These are phyloP conservation scores for Lacanobia oleracea DNA, from an alignment of 2,888 invertebrate genomes.

Conservation along the genomic window DNA sequence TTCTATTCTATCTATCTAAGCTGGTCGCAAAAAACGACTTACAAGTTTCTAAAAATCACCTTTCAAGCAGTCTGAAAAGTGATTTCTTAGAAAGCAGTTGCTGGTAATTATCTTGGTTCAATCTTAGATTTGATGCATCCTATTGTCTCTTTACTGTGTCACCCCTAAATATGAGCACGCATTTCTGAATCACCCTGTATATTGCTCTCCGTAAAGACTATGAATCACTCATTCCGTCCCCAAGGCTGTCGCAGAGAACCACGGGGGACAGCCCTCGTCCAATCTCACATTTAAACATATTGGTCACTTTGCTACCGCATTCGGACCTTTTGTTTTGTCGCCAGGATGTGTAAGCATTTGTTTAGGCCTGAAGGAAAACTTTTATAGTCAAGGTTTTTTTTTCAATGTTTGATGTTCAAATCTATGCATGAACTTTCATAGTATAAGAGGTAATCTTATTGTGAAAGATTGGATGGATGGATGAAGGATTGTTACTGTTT, in stretches of 20 bases:
- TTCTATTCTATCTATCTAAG: too few relatives aligned
- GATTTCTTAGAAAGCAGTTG: too few relatives aligned
- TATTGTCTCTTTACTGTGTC: too few relatives aligned
- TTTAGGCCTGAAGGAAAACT: neutral
- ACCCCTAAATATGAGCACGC: too few relatives aligned
- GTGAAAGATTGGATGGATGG: too few relatives aligned
- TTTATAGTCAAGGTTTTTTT: neutral
- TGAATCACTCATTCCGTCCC: slow-evolving; percentile 48
- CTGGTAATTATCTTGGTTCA: too few relatives aligned
- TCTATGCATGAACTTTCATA: neutral
- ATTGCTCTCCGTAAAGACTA: slow-evolving; percentile 18
- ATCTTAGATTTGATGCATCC: too few relatives aligned
- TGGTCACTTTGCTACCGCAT: slow-evolving; percentile 38
- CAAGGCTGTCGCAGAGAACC: slow-evolving; percentile 19
- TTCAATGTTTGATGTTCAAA: neutral
- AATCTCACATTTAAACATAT: slow-evolving; percentile 40
- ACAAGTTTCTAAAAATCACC: too few relatives aligned
- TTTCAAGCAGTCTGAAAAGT: too few relatives aligned
- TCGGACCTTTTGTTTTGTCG: slow-evolving; percentile 26
- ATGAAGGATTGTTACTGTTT: too few relatives aligned
- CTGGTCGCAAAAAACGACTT: too few relatives aligned
- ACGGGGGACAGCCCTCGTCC: slow-evolving; percentile 34
- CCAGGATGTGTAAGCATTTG: slow-evolving; percentile 18
- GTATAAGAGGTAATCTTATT: too few relatives aligned
- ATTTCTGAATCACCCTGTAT: neutral